Base-by-base conservation (phyloP, 2,888 invertebrate genomes). In the Drosophila mercatorum region DNA sequence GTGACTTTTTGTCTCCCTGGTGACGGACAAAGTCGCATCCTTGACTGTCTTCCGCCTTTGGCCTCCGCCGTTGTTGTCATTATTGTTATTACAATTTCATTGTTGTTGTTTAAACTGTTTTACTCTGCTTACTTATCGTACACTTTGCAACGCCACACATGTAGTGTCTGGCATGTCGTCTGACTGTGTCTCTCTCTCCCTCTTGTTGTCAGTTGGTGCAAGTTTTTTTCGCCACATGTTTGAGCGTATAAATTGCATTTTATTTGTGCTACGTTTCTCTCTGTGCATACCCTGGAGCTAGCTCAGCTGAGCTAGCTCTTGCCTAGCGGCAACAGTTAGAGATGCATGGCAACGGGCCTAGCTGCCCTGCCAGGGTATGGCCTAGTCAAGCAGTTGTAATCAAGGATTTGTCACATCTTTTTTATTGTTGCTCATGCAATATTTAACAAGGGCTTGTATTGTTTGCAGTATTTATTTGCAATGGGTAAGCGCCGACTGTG, bases 51-150 rank as follows among this genome's bases (percentile, higher is more conserved):
- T 47, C 38, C 59, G 41, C 52, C 28, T 71, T 56, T 71, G 60
- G 51, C 55, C 59, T 53, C 55, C 49, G 71, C 43, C 69, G 57
- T 65, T 51, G 72, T 61, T 75, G 75, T 82, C 71, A 68, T 81
- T 86, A 73, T 78, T 80, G 67, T 78, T 80, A 75, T 80, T 78
- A 80, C 86, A 76, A 78, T 88, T 79, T 70, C 67, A 82, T 76
- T 79, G 72, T 79, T 74, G 68, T 73, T 75, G 62, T 70, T 69
- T 49, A 69, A 61, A 74, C 72, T 63, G 66, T 68, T 59, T 70
- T 68, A 66, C 70, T 83, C 51, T 71, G 66, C 65, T 81, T 78
- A 78, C 81, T 81, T 77, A 83, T 83, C 78, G 69, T 26, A 68
- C 72, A 79, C 68, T 82, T 64, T 80, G 70, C 58, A 72, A 68